Base-by-base conservation (phyloP, 1,140 invertebrate species). In the Aradophagus sp. region DNA sequence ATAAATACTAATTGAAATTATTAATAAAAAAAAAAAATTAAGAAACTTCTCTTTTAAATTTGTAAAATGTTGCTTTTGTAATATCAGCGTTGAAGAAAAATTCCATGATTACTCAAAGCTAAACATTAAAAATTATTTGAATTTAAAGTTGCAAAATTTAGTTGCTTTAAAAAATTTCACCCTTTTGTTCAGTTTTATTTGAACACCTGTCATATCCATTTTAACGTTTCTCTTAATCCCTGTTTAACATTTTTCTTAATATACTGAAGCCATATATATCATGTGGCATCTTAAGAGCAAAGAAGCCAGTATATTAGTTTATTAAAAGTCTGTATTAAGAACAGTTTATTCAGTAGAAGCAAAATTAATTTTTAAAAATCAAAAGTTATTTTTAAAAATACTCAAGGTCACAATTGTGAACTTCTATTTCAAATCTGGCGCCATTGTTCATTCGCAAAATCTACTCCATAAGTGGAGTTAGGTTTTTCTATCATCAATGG, bases 231-330 rank as follows among this genome's bases (percentile, higher is more conserved):
- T 32, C 27, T 12, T 48, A 42, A 61, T 50, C 26, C 16, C 32
- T 52, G 29, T 52, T 53, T 59, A 15, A 38, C 34, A 52, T 69
- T 56, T 42, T 41, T 53, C 42, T 45, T 38, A 58, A 58, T 67
- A 58, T 42, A 13, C 10, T 0, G 66, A 69, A 69, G 66, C 56
- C 66, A 5, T 48, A 36, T 5, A 62, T 41, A 56, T 38, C 17
- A 19, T 13, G n/a, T 15, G 42, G 47, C 55, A 48, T 61, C 34
- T 36, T 67, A 56, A 61, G 59, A 31, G 8, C 5, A 29, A 39
- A 50, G 36, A 67, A 67, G 53, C 53, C 45, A 35, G 53, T 68
- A 45, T 59, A 19, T 59, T 52, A 50, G 31, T 67, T 58, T 67
- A 58, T 66, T 66, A 66, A 66, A 52, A 66, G 32, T 41, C 32